Evolutionary conservation across 2,797 vertebrate species (phyloP).

Genomic region (Sus cebifrons): DNA sequence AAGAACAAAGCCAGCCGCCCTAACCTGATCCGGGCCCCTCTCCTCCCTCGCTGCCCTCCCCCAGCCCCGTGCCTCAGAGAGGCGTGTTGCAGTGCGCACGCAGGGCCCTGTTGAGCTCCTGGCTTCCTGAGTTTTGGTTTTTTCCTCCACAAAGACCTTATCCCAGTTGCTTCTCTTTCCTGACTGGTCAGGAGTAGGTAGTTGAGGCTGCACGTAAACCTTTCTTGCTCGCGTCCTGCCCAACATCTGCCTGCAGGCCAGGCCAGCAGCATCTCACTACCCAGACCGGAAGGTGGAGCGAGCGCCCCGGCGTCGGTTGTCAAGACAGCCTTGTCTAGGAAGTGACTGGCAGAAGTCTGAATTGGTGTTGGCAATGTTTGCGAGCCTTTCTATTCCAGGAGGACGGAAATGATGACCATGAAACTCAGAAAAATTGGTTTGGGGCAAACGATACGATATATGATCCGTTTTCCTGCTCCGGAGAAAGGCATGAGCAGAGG

Average conservation of each 20-base stretch:
- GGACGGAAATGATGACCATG: conserved; percentile 73
- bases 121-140: conserved; percentile 48
- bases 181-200: background rate
- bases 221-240: background rate
- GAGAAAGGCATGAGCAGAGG: conserved; percentile 52
- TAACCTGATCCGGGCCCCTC: background rate
- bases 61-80: background rate
- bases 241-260: background rate
- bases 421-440: conserved; percentile 79
- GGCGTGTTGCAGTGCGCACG: background rate
- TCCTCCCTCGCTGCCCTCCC: background rate
- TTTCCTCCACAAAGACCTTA: background rate
- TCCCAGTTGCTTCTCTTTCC: conserved; percentile 20
- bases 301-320: conserved; percentile 61
- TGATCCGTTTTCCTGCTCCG: conserved; percentile 65
- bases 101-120: background rate
- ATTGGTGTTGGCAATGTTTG: conserved; percentile 70
- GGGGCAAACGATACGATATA: conserved; percentile 76
- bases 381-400: conserved; percentile 76
- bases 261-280: background rate
- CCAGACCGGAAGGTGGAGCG: background rate
- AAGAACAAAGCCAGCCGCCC: conserved; percentile 28
- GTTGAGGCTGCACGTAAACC: background rate
- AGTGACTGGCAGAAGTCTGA: conserved; percentile 67
- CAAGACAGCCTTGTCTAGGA: conserved; percentile 58